Evolutionary conservation across 2,113 vertebrate species (phyloP).

Genomic region (Heloderma charlesbogerti): DNA sequence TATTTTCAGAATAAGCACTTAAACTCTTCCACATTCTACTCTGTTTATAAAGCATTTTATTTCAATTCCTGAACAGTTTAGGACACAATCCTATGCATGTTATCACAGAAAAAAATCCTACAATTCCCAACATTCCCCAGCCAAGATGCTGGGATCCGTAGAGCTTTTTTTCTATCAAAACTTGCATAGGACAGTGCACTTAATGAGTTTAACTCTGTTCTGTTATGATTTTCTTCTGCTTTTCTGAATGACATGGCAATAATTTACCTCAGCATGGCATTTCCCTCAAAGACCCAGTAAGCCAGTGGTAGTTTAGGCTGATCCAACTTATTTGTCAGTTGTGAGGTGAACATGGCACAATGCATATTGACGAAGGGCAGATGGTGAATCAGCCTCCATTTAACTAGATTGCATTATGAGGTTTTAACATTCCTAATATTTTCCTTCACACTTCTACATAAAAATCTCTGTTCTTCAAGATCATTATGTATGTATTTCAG

Average conservation of each 20-base stretch:
- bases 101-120: too few relatives aligned
- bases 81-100: too few relatives aligned
- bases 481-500: constrained; percentile 37
- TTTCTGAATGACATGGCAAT: constrained; percentile 61
- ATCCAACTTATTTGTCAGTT: constrained; percentile 67
- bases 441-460: constrained; percentile 51
- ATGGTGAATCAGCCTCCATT: constrained; percentile 55
- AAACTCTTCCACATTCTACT: constrained; percentile 13
- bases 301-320: constrained; percentile 46
- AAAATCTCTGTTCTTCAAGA: constrained; percentile 54
- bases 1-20: constrained; percentile 34
- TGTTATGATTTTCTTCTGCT: background rate
- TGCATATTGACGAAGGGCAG: constrained; percentile 26
- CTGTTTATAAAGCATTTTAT: constrained; percentile 31
- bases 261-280: constrained; percentile 62
- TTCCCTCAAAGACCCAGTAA: constrained; percentile 59
- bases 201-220: constrained; percentile 13
- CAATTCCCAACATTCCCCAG: too few relatives aligned
- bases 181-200: too few relatives aligned
- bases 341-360: background rate
- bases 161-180: too few relatives aligned
- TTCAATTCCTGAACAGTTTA: constrained; percentile 24
- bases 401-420: constrained; percentile 61
- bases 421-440: constrained; percentile 43
- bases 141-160: too few relatives aligned